A percentile compares a stretch with the other conserved stretches of the same genome.
phyloP scores from a whole-genome alignment of 2,797 vertebrate species.

The Hippopotamyrus pictus region DNA sequence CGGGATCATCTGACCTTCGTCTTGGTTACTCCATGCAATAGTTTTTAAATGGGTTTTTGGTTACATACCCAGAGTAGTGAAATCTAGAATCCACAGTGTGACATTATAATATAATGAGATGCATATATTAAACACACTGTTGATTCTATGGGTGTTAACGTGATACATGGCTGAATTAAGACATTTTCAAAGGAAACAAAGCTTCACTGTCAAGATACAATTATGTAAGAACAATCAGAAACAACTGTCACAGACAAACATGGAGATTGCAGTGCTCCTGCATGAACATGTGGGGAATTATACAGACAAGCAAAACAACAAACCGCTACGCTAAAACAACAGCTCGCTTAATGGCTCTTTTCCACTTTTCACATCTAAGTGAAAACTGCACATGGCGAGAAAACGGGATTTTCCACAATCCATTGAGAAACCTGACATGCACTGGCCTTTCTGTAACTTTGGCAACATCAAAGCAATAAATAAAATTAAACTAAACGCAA shows the following conservation, averaged over 20 bases:
- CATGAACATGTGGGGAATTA: conserved; percentile 3
- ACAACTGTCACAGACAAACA: not conserved
- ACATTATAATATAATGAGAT: not conserved
- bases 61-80: not conserved
- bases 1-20: not conserved
- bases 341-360: not conserved
- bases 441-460: conserved; percentile 38
- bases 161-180: not conserved
- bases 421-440: not conserved
- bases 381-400: not conserved
- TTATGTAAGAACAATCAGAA: not conserved
- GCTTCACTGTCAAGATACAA: not conserved
- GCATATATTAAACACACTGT: not conserved
- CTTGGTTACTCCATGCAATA: not conserved
- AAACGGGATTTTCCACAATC: not conserved
- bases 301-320: not conserved
- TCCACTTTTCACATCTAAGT: not conserved
- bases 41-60: not conserved
- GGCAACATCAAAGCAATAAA: conserved; percentile 48
- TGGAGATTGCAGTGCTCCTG: not conserved
- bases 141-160: not conserved
- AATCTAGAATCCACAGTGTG: not conserved
- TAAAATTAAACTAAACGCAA: conserved; percentile 22
- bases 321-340: not conserved
- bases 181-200: not conserved